Percentiles rank a stretch among this genome's conserved stretches.
Conservation (phyloP, 2,888 invertebrate species). For the Stenotaenia linearis region DNA sequence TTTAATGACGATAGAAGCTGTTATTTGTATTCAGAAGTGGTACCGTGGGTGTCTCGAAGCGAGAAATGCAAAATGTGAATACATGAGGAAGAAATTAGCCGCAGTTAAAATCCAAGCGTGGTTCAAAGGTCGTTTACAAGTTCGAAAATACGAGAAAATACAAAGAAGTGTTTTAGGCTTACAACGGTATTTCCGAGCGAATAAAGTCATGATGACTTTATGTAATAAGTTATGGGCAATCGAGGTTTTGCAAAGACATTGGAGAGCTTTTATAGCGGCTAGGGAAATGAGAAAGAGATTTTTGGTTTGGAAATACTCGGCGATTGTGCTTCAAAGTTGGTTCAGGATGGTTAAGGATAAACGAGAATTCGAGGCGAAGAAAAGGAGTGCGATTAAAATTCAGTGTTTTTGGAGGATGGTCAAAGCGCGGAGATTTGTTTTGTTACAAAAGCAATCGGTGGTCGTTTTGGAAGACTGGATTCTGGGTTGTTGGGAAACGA, state of each 20-base stretch:
- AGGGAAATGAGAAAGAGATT: background rate
- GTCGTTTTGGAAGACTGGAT: background rate
- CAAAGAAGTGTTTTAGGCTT: background rate
- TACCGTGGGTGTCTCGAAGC: background rate
- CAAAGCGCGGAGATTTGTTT: background rate
- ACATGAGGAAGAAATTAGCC: constrained; percentile 3
- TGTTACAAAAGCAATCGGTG: background rate
- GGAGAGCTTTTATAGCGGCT: background rate
- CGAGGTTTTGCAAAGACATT: background rate
- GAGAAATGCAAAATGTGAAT: too few relatives aligned
- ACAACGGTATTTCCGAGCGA: background rate
- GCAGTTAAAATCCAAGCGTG: constrained; percentile 38
- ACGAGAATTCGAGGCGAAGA: background rate
- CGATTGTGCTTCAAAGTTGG: background rate
- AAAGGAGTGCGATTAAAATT: background rate
- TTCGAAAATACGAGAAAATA: background rate
- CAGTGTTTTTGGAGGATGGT: background rate
- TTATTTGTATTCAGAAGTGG: background rate
- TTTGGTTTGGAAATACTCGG: background rate
- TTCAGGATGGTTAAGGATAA: background rate
- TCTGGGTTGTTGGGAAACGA: background rate
- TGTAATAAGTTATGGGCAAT: background rate
- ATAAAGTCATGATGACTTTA: background rate
- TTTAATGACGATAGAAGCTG: background rate
- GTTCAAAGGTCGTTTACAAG: constrained; percentile 7